Evolutionary conservation across 2,797 vertebrate species (phyloP).

Genomic region (Clamator glandarius): DNA sequence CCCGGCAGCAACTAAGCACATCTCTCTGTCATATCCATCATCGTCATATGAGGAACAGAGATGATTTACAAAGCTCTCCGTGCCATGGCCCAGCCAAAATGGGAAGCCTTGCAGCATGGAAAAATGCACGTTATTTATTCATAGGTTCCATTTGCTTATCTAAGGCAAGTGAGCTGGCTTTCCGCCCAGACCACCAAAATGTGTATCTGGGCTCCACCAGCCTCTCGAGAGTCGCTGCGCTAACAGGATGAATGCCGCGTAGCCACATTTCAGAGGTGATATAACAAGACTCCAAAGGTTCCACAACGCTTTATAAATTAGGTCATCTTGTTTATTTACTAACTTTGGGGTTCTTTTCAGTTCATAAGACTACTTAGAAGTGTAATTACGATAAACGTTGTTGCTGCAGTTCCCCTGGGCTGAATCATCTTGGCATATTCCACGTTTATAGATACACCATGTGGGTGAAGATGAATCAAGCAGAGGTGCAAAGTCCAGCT

Average conservation of each 20-base stretch:
- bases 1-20: not conserved
- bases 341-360: not conserved
- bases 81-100: not conserved
- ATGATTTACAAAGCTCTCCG: not conserved
- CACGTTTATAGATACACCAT: not conserved
- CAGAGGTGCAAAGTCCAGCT: not conserved
- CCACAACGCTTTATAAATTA: not conserved
- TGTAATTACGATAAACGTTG: not conserved
- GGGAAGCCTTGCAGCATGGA: conserved; percentile 13
- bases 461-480: not conserved
- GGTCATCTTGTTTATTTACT: conserved; percentile 11
- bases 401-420: not conserved
- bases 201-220: not conserved
- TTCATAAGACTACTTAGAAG: not conserved
- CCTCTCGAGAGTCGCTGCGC: not conserved
- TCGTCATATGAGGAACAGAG: not conserved
- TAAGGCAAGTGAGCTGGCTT: conserved; percentile 37
- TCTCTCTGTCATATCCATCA: not conserved
- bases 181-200: conserved; percentile 48
- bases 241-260: not conserved
- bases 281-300: conserved; percentile 13
- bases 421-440: not conserved
- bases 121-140: conserved; percentile 46
- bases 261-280: conserved; percentile 20
- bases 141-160: conserved; percentile 57